Conservation (phyloP, 37 sponge, comb jelly and placozoan genomes). For the Aplysina aerophoba region DNA sequence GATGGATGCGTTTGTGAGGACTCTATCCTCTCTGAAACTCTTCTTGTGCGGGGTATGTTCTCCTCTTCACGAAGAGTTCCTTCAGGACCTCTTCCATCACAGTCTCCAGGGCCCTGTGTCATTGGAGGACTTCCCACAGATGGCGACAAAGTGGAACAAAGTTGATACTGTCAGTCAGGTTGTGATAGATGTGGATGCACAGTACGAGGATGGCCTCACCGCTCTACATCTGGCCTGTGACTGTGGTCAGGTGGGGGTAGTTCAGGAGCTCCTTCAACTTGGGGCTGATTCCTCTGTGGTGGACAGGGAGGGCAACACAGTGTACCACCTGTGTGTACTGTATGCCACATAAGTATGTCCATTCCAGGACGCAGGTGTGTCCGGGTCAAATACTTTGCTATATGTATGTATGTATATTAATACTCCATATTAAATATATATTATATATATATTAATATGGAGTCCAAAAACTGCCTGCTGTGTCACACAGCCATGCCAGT, state of each 20-base stretch:
- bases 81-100: conserved; percentile 7
- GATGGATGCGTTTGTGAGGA: background rate
- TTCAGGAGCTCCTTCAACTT: background rate
- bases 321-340: background rate
- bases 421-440: too few relatives aligned
- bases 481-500: too few relatives aligned
- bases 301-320: conserved; percentile 3
- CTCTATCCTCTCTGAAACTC: background rate
- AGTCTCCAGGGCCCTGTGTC: background rate
- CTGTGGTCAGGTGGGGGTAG: background rate
- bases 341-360: too few relatives aligned
- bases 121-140: background rate
- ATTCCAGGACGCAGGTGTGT: too few relatives aligned
- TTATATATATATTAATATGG: too few relatives aligned
- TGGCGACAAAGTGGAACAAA: background rate
- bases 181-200: background rate
- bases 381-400: too few relatives aligned
- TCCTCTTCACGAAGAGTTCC: background rate
- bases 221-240: conserved; percentile 25
- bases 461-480: too few relatives aligned
- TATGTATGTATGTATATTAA: too few relatives aligned
- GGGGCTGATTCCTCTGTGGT: background rate
- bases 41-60: background rate
- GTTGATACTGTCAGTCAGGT: background rate
- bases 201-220: background rate